Conservation (phyloP, 2,113 vertebrate genomes). For the Myxocyprinus asiaticus region DNA sequence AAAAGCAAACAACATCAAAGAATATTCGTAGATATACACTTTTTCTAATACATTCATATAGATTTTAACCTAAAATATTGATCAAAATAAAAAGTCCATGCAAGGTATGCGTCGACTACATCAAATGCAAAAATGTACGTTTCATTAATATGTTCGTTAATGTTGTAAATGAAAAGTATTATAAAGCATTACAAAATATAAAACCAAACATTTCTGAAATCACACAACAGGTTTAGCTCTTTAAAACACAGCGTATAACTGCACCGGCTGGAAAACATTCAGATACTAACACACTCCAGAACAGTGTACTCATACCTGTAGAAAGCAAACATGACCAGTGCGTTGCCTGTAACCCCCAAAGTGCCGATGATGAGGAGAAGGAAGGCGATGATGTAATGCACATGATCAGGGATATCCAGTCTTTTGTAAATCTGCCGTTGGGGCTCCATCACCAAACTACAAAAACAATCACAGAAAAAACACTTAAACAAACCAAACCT, state of each 20-base stretch:
- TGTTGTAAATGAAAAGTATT: too few species aligned
- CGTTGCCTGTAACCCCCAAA: conserved; percentile 85
- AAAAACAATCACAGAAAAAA: neutral
- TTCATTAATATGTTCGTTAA: neutral
- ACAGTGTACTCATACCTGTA: conserved; percentile 79
- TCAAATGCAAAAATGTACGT: too few species aligned
- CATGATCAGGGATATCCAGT: conserved; percentile 85
- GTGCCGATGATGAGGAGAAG: conserved; percentile 85
- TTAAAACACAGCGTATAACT: neutral
- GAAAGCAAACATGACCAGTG: conserved; percentile 90
- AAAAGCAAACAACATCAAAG: too few species aligned
- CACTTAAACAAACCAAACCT: neutral
- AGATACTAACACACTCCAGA: too few species aligned
- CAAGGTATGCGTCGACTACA: too few species aligned
- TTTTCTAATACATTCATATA: too few species aligned
- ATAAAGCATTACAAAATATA: too few species aligned
- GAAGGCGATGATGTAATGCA: conserved; percentile 82
- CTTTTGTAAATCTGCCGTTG: conserved; percentile 70
- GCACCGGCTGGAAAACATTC: neutral
- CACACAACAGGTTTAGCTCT: too few species aligned
- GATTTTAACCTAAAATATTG: too few species aligned
- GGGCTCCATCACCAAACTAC: conserved; percentile 68
- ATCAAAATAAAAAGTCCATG: too few species aligned
- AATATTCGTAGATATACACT: too few species aligned
- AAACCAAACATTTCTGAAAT: too few species aligned